These are phyloP conservation scores for Botrylloides violaceus DNA, from an alignment of 23 tunicate species.

Conservation along the genomic window DNA sequence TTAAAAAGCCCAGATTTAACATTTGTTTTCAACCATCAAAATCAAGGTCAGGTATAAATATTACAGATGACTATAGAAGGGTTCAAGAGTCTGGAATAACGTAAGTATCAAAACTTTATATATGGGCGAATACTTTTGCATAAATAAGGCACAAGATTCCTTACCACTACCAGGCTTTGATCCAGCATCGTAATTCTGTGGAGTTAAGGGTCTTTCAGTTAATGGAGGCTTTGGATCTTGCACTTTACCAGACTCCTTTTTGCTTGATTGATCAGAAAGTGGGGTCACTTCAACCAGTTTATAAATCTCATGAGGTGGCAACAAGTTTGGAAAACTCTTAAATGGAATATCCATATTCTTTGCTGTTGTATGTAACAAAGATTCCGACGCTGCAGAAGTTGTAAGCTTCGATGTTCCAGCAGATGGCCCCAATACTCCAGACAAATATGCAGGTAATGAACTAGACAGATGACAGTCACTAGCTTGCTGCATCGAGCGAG, in stretches of 20 bases:
- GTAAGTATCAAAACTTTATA: too few species aligned
- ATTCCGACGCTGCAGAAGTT: background rate
- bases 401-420: background rate
- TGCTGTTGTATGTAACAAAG: background rate
- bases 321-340: constrained; percentile 10
- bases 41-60: too few species aligned
- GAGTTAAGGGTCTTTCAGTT: background rate
- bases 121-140: too few species aligned
- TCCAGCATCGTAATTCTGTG: too few species aligned
- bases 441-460: constrained; percentile 10
- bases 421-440: background rate
- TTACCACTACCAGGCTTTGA: too few species aligned
- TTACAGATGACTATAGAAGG: too few species aligned
- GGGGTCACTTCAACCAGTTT: constrained; percentile 20
- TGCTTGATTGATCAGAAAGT: too few species aligned
- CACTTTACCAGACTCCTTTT: background rate
- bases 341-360: background rate
- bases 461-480: constrained; percentile 14
- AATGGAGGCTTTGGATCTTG: background rate
- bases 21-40: too few species aligned
- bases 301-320: constrained; percentile 18
- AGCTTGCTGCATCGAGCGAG: background rate
- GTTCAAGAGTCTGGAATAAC: too few species aligned
- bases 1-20: too few species aligned
- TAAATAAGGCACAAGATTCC: too few species aligned